Percentiles rank a stretch among this genome's conserved stretches.
phyloP scores from a whole-genome alignment of 2,113 vertebrate genomes.

The Erinaceus europaeus region DNA sequence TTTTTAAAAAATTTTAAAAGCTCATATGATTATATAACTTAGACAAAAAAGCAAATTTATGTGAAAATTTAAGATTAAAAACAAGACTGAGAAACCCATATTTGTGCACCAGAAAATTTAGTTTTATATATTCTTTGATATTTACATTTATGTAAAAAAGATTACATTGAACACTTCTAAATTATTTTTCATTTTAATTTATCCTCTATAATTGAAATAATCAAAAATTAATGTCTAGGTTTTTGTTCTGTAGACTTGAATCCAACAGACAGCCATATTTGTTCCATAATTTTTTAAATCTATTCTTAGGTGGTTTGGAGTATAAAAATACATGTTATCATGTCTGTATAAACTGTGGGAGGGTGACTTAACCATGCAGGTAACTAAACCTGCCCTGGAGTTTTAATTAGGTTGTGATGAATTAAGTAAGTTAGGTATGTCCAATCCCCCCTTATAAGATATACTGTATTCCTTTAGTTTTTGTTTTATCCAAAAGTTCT shows the following conservation, averaged over 20 bases:
- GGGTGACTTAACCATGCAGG: neutral
- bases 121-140: neutral
- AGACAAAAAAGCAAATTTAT: neutral
- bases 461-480: neutral
- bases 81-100: neutral
- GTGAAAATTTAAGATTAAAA: neutral
- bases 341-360: neutral
- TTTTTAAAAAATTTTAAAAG: too few species aligned
- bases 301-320: too few species aligned
- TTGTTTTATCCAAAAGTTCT: neutral
- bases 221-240: neutral
- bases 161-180: neutral
- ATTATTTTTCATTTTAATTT: neutral
- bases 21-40: neutral
- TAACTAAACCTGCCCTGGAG: neutral
- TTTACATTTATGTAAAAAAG: neutral
- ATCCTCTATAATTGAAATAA: neutral
- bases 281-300: neutral
- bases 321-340: neutral
- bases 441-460: too few species aligned
- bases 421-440: neutral
- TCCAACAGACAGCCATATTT: neutral
- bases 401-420: neutral
- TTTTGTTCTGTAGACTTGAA: neutral
- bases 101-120: neutral